Evolutionary conservation across 2,888 invertebrate species (phyloP).

Genomic region (Gastracanthus pulcherrimus): DNA sequence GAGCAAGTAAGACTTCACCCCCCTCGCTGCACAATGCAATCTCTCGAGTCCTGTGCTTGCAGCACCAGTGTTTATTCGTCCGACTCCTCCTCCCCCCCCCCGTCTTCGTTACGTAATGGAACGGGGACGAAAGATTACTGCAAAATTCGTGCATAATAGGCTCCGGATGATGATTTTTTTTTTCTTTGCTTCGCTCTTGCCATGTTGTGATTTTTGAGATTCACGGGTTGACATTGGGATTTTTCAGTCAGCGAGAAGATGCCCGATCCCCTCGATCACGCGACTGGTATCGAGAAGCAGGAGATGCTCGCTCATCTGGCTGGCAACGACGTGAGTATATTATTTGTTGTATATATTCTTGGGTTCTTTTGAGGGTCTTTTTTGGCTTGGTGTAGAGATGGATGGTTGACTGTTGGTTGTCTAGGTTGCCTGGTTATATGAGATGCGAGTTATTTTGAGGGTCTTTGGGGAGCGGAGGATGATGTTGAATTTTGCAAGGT

Average conservation of each 20-base stretch:
- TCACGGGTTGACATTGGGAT: too few relatives aligned
- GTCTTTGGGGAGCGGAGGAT: background rate
- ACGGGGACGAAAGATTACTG: too few relatives aligned
- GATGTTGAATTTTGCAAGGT: background rate
- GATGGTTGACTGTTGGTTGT: too few relatives aligned
- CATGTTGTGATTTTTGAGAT: background rate
- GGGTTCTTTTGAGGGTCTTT: conserved; percentile 6
- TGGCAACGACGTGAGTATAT: conserved; percentile 89
- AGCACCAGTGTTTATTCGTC: conserved; percentile 41
- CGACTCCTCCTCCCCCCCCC: too few relatives aligned
- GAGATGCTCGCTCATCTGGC: conserved; percentile 91
- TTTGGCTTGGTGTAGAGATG: too few relatives aligned
- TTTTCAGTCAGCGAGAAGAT: conserved; percentile 81
- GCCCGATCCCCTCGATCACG: conserved; percentile 92
- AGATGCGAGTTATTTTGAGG: background rate
- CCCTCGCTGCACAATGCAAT: too few relatives aligned
- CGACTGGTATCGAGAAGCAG: conserved; percentile 94
- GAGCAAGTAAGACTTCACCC: conserved; percentile 48
- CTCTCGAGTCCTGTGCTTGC: too few relatives aligned
- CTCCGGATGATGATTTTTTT: background rate
- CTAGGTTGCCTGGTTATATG: background rate
- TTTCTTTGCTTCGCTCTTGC: background rate
- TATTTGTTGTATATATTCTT: too few relatives aligned
- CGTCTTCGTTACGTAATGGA: conserved; percentile 63
- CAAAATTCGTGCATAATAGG: too few relatives aligned